phyloP scores from a whole-genome alignment of 2,797 vertebrate species.

The Prunella strophiata region DNA sequence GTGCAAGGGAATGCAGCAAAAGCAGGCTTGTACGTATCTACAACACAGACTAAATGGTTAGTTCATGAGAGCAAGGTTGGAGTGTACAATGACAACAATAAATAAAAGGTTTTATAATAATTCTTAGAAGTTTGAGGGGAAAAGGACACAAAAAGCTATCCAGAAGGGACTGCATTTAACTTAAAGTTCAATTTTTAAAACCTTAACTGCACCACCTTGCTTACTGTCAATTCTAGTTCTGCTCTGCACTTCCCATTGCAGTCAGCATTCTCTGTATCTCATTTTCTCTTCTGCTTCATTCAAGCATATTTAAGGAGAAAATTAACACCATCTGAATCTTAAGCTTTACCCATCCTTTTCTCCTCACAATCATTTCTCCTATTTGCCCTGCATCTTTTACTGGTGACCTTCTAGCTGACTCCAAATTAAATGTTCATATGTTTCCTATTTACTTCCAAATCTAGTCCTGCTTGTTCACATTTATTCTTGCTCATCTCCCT shows the following conservation, averaged over 20 bases:
- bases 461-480: constrained; percentile 16
- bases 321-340: constrained; percentile 27
- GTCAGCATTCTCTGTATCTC: constrained; percentile 19
- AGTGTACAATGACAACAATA: background rate
- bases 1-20: constrained; percentile 45
- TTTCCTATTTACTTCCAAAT: constrained; percentile 36
- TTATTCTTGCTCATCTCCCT: constrained; percentile 22
- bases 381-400: constrained; percentile 26
- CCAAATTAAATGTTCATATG: constrained; percentile 39
- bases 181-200: background rate
- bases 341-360: background rate
- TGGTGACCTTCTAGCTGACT: constrained; percentile 21
- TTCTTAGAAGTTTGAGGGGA: background rate
- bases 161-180: background rate
- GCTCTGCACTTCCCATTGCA: constrained; percentile 4
- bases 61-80: constrained; percentile 23
- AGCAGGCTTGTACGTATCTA: background rate
- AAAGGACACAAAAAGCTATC: background rate
- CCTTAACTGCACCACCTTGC: constrained; percentile 5
- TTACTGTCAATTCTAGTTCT: constrained; percentile 39
- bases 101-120: constrained; percentile 5
- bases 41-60: background rate
- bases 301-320: constrained; percentile 45
- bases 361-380: background rate
- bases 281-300: constrained; percentile 38